A percentile compares a stretch with the other conserved stretches of the same genome.
Conservation (phyloP, 1,140 invertebrate genomes). For the Panonychus citri region DNA sequence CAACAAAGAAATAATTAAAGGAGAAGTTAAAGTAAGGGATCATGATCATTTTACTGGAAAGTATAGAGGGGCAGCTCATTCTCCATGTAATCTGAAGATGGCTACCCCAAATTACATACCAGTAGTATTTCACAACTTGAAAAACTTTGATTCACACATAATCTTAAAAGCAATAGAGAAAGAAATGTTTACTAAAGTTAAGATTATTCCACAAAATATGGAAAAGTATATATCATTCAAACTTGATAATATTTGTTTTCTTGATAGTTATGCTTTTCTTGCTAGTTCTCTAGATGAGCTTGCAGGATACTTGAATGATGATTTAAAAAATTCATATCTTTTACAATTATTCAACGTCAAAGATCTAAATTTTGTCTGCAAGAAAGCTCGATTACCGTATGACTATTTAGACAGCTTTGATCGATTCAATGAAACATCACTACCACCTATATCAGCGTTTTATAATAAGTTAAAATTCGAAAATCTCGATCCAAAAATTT, state of each 20-base stretch:
- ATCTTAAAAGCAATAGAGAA: neutral
- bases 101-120: neutral
- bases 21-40: neutral
- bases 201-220: neutral
- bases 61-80: neutral
- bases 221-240: no score
- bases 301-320: no score
- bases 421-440: no score
- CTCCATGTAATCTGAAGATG: neutral
- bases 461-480: no score
- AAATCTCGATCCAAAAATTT: no score
- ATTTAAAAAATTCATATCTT: no score
- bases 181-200: neutral
- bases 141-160: neutral
- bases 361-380: no score
- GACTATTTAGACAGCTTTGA: no score
- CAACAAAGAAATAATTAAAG: no score
- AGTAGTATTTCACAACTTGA: neutral
- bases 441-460: no score
- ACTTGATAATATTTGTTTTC: neutral
- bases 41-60: neutral
- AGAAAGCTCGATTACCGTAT: no score
- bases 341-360: no score
- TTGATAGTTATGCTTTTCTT: neutral
- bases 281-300: neutral